phyloP scores from a whole-genome alignment of 2,797 vertebrate species.

The Natrix natrix region DNA sequence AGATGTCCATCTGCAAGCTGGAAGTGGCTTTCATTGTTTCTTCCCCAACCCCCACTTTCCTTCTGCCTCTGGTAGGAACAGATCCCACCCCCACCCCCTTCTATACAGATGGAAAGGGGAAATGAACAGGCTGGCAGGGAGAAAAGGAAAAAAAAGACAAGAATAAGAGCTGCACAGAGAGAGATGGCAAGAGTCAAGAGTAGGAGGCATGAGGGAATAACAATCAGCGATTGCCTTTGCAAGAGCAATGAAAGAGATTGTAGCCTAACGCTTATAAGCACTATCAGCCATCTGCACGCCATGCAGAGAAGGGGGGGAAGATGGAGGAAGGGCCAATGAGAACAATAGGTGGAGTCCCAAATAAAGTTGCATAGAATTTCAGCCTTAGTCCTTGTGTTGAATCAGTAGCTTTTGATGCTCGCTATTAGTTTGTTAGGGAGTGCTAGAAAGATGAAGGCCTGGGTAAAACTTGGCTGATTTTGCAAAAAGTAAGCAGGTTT shows the following conservation, averaged over 20 bases:
- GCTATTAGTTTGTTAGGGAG: background rate
- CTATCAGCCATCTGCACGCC: background rate
- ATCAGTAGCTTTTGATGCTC: background rate
- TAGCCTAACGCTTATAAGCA: background rate
- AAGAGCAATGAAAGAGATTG: background rate
- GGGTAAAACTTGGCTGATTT: background rate
- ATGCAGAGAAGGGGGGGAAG: background rate
- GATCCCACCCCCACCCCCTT: background rate
- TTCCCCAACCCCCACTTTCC: background rate
- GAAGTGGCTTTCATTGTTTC: conserved; percentile 23
- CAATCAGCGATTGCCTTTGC: background rate
- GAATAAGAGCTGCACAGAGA: background rate
- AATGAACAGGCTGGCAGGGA: conserved; percentile 3
- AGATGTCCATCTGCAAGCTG: background rate
- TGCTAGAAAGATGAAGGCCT: background rate
- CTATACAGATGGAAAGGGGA: conserved; percentile 19
- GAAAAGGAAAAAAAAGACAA: background rate
- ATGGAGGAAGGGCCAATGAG: background rate
- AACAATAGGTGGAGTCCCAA: background rate
- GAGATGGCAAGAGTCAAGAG: background rate
- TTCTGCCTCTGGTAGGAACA: conserved; percentile 11
- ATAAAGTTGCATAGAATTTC: background rate
- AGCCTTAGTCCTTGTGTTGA: background rate
- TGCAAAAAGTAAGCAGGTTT: background rate
- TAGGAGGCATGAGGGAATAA: background rate